A percentile compares a stretch with the other conserved stretches of the same genome.
phyloP scores from a whole-genome alignment of 2,888 invertebrate species.

The Agriopis leucophaearia region DNA sequence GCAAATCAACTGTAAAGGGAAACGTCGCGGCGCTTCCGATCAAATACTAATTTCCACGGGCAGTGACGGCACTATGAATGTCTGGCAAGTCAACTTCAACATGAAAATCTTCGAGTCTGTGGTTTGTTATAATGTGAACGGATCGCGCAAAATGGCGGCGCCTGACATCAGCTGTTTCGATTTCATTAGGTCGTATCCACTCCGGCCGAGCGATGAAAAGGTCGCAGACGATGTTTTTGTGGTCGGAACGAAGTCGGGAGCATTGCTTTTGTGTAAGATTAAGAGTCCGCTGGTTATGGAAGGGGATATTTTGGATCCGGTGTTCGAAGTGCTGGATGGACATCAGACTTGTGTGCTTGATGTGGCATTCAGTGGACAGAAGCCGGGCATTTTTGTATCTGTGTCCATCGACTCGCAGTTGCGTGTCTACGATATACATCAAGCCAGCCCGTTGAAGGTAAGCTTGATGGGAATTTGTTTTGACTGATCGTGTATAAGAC shows the following conservation, averaged over 20 bases:
- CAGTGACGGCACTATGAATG: constrained; percentile 67
- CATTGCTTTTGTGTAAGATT: constrained; percentile 65
- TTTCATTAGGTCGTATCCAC: constrained; percentile 66
- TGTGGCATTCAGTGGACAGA: constrained; percentile 67
- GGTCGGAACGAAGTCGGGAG: constrained; percentile 69
- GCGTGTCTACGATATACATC: constrained; percentile 69
- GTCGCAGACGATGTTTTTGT: constrained; percentile 69
- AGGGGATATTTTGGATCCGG: constrained; percentile 64
- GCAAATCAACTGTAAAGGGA: constrained; percentile 65
- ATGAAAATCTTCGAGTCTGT: constrained; percentile 68
- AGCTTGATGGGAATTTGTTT: constrained; percentile 22
- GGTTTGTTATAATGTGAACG: constrained; percentile 64
- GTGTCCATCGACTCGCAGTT: constrained; percentile 75
- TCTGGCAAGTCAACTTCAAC: constrained; percentile 73
- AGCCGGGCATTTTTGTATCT: constrained; percentile 68
- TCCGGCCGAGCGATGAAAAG: constrained; percentile 64
- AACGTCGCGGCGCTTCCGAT: constrained; percentile 69
- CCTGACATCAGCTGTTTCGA: constrained; percentile 76
- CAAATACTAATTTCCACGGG: constrained; percentile 65
- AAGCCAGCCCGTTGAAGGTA: constrained; percentile 70
- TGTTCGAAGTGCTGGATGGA: constrained; percentile 62
- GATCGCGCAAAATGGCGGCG: constrained; percentile 55
- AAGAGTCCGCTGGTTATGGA: constrained; percentile 51
- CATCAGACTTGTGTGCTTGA: constrained; percentile 69
- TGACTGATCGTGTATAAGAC: not conserved